Base-by-base conservation (phyloP, 2,888 invertebrate genomes). In the Tetheella fluctuosa region DNA sequence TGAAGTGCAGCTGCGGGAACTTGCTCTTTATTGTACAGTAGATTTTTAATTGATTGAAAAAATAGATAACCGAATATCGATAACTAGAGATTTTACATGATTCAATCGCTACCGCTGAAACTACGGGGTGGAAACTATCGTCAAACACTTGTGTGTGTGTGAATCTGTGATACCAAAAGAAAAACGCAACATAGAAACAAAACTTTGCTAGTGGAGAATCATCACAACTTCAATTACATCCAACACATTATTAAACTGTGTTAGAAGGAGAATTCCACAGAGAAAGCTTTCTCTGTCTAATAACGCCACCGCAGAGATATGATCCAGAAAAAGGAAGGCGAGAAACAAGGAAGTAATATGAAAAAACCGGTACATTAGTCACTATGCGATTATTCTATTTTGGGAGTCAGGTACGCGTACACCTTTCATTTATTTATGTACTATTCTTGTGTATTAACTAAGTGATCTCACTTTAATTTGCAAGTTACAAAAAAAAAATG, bases 141-240 rank as follows among this genome's bases (percentile, higher is more conserved):
- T n/a, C n/a, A n/a, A n/a, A n/a, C n/a, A n/a, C n/a, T n/a, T n/a
- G n/a, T 25, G 25, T 25, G 25, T 25, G 6, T 25, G 6, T 25
- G 6, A 4, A 25, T 25, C n/a, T 39, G 39, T 39, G 39, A 2
- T 2, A 15, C 13, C 13, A 8, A 39, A 39, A 39, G 39, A 39
- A 39, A 39, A 12, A 13, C 12, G 15, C n/a, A 2, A n/a, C 20
- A 2, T 10, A 7, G 10, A 1, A 10, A 1, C 20, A 20, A 48
- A 48, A 48, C 48, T 10, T 17, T 15, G 17, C 3, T 20, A 48
- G 8, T 8, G 48, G 8, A 48, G 20, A 48, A 48, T 42, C 4
- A 42, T 42, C 42, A 42, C 42, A 42, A 42, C 7, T 42, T 42
- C 42, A 42, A 42, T 48, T 48, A 48, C 0, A 48, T 48, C 48